phyloP scores from a whole-genome alignment of 2,888 invertebrate genomes.

The Cancer borealis region DNA sequence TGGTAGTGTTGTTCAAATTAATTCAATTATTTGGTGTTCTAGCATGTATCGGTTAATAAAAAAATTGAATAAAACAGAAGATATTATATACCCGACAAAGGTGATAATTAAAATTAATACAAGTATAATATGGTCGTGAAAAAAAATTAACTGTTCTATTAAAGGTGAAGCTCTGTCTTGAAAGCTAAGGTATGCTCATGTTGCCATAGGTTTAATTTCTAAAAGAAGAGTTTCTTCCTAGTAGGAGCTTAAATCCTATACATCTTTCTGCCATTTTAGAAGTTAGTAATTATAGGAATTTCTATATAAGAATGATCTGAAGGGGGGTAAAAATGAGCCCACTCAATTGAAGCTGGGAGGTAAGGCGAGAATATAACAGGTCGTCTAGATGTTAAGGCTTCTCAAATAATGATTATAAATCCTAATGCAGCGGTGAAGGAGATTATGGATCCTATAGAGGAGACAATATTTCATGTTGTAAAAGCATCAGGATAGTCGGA shows the following conservation, averaged over 20 bases:
- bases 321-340: conserved; percentile 77
- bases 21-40: neutral
- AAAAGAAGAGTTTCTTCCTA: conserved; percentile 59
- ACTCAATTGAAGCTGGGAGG: conserved; percentile 83
- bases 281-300: conserved; percentile 68
- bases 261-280: conserved; percentile 77
- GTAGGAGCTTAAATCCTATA: conserved; percentile 76
- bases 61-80: conserved; percentile 42
- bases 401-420: conserved; percentile 79
- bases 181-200: conserved; percentile 78
- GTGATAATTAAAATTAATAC: conserved; percentile 78
- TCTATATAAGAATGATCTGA: conserved; percentile 78
- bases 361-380: conserved; percentile 82
- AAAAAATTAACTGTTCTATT: conserved; percentile 79
- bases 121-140: conserved; percentile 79
- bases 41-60: conserved; percentile 63
- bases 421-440: conserved; percentile 84
- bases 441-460: conserved; percentile 86
- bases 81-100: conserved; percentile 78
- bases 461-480: conserved; percentile 85
- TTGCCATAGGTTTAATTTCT: conserved; percentile 76
- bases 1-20: neutral
- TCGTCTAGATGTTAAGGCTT: conserved; percentile 83
- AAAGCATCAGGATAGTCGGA: conserved; percentile 87
- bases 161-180: conserved; percentile 78